Evolutionary conservation across 2,888 invertebrate species (phyloP), one percentile per base, ranked within the genome.

Genomic region (Conus canariensis): DNA sequence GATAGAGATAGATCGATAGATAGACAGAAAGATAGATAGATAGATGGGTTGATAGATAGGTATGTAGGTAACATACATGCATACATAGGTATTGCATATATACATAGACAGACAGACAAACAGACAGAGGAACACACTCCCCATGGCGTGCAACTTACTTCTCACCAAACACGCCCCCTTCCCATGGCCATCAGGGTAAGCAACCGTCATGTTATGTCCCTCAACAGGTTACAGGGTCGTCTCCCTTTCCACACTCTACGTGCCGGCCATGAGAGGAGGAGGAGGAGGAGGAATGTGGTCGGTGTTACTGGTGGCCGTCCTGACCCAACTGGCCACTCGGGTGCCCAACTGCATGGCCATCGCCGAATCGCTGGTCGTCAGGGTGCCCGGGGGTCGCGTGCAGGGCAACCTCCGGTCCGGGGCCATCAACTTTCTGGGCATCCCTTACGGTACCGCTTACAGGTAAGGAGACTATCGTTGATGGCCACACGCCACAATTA

Each of bases 391-490:
- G 4, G 88, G 88, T 14, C 45, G 25, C 8, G 83, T 88, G 58
- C 83, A 83, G 56, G 88, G 88, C 25, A 45, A 30, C 14, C 8
- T 64, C 8, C 67, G 64, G 8, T 30, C 60, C 4, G 83, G 88
- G 2, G 59, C 83, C 10, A 58, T 88, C 1, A 67, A 25, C 10
- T 90, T 88, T 67, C 70, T 90, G 22, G 88, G 88, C 25, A 87
- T 90, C 10, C 90, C 90, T 7, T 90, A 88, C 56, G 83, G 70
- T 19, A 30, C 59, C 8, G 83, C 88, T 0, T 74, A 90, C 58
- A 87, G 90, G 90, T 90, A 25, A 45, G 45, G 45, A 45, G 45
- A 45, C 45, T 45, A 45, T 45, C 45, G 45, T 3, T 45, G 45
- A 45, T 45, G 45, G 45, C 45, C 4, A 45, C 4, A 45, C 45